phyloP scores from a whole-genome alignment of 2,113 vertebrate species.

The Bufo bufo region DNA sequence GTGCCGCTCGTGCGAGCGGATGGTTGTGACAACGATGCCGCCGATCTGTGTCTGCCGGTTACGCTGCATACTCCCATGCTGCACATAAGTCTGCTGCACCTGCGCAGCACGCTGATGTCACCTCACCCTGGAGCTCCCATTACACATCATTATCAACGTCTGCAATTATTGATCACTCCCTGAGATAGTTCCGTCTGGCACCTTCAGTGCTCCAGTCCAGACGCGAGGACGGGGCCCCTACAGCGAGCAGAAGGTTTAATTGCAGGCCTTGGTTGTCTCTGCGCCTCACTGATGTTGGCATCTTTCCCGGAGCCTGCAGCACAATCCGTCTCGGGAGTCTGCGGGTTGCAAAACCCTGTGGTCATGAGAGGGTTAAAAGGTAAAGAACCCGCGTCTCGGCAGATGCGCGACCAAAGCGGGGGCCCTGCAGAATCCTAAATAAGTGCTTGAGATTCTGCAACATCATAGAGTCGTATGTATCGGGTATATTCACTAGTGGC shows the following conservation, averaged over 20 bases:
- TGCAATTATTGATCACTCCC: neutral
- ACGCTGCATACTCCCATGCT: neutral
- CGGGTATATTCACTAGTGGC: neutral
- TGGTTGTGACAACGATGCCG: neutral
- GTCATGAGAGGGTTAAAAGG: neutral
- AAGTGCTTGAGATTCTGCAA: neutral
- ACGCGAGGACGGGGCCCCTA: neutral
- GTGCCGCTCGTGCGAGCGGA: neutral
- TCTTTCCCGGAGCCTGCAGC: slow-evolving; percentile 7
- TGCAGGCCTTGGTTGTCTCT: neutral
- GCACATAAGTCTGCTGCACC: neutral
- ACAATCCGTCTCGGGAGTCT: neutral
- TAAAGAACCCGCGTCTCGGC: neutral
- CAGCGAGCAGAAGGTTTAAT: neutral
- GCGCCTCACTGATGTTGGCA: slow-evolving; percentile 10
- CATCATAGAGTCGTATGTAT: neutral
- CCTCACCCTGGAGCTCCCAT: neutral
- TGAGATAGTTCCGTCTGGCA: neutral
- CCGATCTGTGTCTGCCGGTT: neutral
- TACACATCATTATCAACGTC: neutral
- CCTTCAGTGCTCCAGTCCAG: neutral
- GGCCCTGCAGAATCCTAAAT: neutral
- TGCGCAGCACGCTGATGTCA: neutral
- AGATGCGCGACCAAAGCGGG: neutral
- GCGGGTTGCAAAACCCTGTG: neutral